A percentile compares a stretch with the other conserved stretches of the same genome.
Conservation (phyloP, 2,113 vertebrate species). For the Miniopterus natalensis region DNA sequence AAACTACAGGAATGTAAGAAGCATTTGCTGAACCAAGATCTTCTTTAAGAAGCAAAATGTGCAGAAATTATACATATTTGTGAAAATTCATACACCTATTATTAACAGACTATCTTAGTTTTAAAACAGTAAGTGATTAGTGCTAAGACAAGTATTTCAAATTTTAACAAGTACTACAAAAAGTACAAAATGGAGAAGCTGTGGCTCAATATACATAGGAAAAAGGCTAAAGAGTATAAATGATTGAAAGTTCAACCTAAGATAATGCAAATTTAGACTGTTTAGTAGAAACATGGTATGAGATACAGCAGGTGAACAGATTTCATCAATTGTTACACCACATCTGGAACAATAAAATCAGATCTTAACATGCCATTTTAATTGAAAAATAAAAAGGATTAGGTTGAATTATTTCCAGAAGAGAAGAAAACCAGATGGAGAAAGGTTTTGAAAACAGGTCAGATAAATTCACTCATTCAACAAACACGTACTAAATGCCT, state of each 20-base stretch:
- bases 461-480: slow-evolving; percentile 44
- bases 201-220: background rate
- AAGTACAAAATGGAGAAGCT: background rate
- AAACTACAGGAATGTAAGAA: background rate
- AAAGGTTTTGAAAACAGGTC: slow-evolving; percentile 19
- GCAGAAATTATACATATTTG: background rate
- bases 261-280: background rate
- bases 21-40: background rate
- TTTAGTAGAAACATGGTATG: slow-evolving; percentile 29
- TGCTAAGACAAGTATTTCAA: slow-evolving; percentile 36
- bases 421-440: background rate
- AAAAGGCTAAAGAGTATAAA: slow-evolving; percentile 17
- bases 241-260: background rate
- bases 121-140: slow-evolving; percentile 55
- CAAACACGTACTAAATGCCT: background rate
- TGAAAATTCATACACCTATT: slow-evolving; percentile 38
- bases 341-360: background rate
- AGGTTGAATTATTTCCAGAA: slow-evolving; percentile 19
- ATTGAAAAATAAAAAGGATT: background rate
- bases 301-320: background rate
- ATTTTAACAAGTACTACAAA: slow-evolving; percentile 7
- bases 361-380: background rate
- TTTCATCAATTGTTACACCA: background rate
- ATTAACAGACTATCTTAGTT: background rate
- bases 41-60: slow-evolving; percentile 26